Conservation (phyloP, 2,113 vertebrate species). For the Brevimyrus niger region DNA sequence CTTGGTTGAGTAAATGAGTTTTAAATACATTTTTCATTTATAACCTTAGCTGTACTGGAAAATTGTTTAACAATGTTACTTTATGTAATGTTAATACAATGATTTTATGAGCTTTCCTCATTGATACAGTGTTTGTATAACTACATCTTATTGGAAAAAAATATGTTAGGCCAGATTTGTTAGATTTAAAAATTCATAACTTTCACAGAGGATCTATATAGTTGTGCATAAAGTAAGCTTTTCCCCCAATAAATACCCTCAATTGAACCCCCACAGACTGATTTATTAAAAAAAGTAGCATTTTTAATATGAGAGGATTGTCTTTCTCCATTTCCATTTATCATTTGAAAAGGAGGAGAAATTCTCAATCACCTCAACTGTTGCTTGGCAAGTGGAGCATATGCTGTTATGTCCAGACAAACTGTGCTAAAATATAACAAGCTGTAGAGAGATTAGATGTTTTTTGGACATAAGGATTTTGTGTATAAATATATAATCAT, state of each 20-base stretch:
- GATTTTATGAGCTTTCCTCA: neutral
- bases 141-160: neutral
- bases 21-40: neutral
- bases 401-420: slow-evolving; percentile 13
- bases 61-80: neutral
- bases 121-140: neutral
- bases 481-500: slow-evolving; percentile 29
- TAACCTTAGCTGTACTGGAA: neutral
- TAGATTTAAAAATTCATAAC: neutral
- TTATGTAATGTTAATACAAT: neutral
- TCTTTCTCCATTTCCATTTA: neutral
- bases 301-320: neutral
- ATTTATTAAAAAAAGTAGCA: neutral
- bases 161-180: neutral
- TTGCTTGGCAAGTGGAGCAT: slow-evolving; percentile 19
- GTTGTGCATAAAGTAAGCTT: neutral
- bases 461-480: slow-evolving; percentile 23
- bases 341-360: neutral
- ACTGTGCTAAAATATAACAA: slow-evolving; percentile 11
- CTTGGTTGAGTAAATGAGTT: neutral
- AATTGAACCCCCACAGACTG: neutral
- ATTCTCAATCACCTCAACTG: slow-evolving; percentile 23
- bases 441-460: slow-evolving; percentile 24
- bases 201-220: neutral
- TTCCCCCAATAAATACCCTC: neutral